Evolutionary conservation across 2,888 invertebrate species (phyloP).

Genomic region (Choristoneura rosaceana): DNA sequence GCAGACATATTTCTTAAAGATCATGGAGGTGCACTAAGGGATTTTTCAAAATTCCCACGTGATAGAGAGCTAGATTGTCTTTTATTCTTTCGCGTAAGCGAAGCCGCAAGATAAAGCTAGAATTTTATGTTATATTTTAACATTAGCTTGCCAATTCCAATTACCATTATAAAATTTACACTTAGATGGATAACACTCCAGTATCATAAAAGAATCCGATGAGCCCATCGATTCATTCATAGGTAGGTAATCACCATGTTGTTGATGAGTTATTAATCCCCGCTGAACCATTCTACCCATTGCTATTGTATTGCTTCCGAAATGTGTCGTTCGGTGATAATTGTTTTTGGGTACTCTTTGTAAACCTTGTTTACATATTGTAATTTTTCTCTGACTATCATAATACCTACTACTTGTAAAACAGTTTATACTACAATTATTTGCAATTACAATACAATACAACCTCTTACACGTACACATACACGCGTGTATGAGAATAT

Average conservation of each 20-base stretch:
- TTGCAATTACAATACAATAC: too few species aligned
- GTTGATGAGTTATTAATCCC: conserved; percentile 39
- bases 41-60: too few species aligned
- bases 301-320: conserved; percentile 19
- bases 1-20: too few species aligned
- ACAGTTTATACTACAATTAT: neutral
- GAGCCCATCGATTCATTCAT: conserved; percentile 24
- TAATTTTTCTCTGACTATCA: neutral
- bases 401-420: neutral
- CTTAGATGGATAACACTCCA: neutral
- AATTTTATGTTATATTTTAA: too few species aligned
- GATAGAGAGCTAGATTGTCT: too few species aligned
- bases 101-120: too few species aligned
- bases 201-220: conserved; percentile 1
- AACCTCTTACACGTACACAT: too few species aligned
- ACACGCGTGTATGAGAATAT: too few species aligned
- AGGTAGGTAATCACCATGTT: conserved; percentile 8
- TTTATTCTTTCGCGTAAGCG: too few species aligned
- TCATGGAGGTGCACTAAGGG: too few species aligned
- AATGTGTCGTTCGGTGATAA: conserved; percentile 20
- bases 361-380: conserved; percentile 9
- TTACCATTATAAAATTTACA: neutral
- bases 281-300: conserved; percentile 15
- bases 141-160: neutral
- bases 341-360: conserved; percentile 13